These are phyloP conservation scores for Elaphurus davidianus DNA, from an alignment of 2,113 vertebrate genomes.

Conservation along the genomic window DNA sequence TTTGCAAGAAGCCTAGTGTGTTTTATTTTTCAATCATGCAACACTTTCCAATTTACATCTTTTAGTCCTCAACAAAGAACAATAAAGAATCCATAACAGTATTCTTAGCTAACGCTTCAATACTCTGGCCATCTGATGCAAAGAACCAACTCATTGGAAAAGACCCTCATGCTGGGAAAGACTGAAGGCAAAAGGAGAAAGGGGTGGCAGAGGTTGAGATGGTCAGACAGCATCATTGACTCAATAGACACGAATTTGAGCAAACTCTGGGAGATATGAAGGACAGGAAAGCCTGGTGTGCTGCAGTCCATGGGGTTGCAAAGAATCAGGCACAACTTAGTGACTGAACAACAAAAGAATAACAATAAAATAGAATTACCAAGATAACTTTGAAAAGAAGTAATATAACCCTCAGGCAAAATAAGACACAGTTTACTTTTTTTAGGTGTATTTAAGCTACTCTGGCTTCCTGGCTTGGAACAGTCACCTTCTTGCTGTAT, in stretches of 20 bases:
- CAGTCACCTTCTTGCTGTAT: neutral
- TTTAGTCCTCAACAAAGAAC: neutral
- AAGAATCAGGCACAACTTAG: neutral
- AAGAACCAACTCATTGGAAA: neutral
- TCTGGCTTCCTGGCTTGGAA: neutral
- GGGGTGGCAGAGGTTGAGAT: neutral
- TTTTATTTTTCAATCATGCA: neutral
- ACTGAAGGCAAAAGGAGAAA: neutral
- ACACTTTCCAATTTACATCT: neutral
- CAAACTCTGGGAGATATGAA: neutral
- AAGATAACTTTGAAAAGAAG: neutral
- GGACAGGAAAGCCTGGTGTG: neutral
- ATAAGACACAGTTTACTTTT: neutral
- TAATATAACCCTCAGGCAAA: neutral
- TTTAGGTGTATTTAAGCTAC: neutral
- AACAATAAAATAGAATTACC: neutral
- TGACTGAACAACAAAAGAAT: neutral
- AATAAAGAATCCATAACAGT: neutral
- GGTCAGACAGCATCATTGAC: neutral
- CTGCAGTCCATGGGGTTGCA: neutral
- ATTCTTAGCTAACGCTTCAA: neutral
- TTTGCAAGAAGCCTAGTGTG: neutral
- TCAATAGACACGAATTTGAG: neutral
- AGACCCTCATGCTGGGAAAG: neutral
- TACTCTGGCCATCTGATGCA: neutral